These are phyloP conservation scores for Ligdia adustata DNA, from an alignment of 2,888 invertebrate species.

Conservation along the genomic window DNA sequence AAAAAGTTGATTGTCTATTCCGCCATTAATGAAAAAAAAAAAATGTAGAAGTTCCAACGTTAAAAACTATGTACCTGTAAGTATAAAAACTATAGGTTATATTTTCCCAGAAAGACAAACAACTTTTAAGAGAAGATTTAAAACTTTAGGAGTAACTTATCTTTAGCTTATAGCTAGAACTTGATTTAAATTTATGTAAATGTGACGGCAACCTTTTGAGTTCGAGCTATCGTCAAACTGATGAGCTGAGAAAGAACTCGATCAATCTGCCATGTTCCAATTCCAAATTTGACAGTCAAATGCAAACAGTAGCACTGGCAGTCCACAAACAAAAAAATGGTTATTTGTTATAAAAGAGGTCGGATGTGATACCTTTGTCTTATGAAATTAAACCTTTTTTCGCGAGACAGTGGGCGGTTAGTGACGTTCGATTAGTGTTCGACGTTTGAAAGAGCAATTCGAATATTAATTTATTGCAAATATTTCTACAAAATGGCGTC, in stretches of 20 bases:
- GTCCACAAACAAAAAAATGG: constrained; percentile 10
- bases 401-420: constrained; percentile 41
- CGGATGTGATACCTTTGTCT: constrained; percentile 16
- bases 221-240: constrained; percentile 52
- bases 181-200: no score
- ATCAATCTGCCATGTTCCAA: constrained; percentile 50
- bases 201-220: constrained; percentile 45
- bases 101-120: no score
- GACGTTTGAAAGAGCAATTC: constrained; percentile 76
- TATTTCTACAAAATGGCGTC: constrained; percentile 66
- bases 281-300: constrained; percentile 68
- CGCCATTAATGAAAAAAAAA: no score
- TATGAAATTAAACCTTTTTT: constrained; percentile 21
- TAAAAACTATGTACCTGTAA: no score
- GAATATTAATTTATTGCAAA: constrained; percentile 66
- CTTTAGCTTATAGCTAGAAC: no score
- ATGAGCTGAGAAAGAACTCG: constrained; percentile 41
- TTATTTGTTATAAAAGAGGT: constrained; percentile 17
- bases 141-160: no score
- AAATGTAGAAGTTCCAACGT: no score
- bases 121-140: no score
- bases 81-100: no score
- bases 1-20: no score
- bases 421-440: constrained; percentile 61
- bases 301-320: constrained; percentile 43